Base-by-base conservation (phyloP, 1,140 invertebrate species). In the Aporrectodea caliginosa region DNA sequence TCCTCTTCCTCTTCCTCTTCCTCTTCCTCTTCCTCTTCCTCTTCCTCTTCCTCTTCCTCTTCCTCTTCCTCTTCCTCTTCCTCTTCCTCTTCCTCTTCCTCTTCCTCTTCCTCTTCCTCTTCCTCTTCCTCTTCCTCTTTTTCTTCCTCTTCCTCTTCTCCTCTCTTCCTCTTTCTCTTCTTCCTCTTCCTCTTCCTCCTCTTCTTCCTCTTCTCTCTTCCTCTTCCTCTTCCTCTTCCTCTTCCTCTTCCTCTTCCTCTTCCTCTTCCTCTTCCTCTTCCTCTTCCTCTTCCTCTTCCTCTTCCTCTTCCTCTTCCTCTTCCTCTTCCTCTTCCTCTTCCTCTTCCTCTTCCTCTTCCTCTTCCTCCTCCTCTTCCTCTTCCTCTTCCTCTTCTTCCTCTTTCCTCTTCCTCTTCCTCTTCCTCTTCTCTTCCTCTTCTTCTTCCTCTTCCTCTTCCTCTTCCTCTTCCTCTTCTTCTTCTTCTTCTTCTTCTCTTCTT, bases 401-500 rank as follows among this genome's bases (percentile, higher is more conserved):
- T 22, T 58, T 58, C 43, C 22, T 58, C 43, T 58, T 58, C 43
- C 22, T 58, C 43, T 58, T 58, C 43, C 22, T 58, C 43, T 58
- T 58, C 43, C 22, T 58, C 43, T 58, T 58, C 43, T 58, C 43
- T 58, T 58, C 43, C 22, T 58, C 43, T 58, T 58, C 43, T 58
- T 58, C 43, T 58, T 58, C 43, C 22, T 58, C 43, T 58, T 58
- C 43, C 22, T 58, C 43, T 58, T 58, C 43, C 22, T 58, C 43
- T 58, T 58, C 43, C 22, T 58, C 43, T 58, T 58, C 43, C 22
- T 58, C 43, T 58, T 58, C 43, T 58, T 58, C 43, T 58, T 58
- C 43, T 58, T 58, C 43, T 58, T 58, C 43, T 58, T 58, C 43
- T 58, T 58, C 43, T 58, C 43, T 58, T 58, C 43, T 58, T 58